Conservation (phyloP, 2,797 vertebrate species). For the Loris lydekkerianus region DNA sequence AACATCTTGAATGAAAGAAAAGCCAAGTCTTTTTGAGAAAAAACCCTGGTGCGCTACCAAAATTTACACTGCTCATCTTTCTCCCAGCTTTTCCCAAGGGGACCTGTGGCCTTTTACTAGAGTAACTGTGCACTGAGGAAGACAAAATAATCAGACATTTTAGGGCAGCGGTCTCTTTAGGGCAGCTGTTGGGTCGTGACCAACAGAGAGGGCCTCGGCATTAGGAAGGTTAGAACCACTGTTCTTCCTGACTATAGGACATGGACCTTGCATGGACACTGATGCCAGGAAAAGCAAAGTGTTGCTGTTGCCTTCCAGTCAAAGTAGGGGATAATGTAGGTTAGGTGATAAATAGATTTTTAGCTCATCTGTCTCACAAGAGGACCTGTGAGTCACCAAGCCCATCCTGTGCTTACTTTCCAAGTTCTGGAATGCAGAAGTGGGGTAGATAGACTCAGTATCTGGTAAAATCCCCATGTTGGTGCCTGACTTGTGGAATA, state of each 20-base stretch:
- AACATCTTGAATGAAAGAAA: background rate
- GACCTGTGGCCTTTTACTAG: background rate
- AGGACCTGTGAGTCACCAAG: too few species aligned
- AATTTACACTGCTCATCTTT: background rate
- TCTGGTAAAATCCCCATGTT: background rate
- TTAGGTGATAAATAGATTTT: background rate
- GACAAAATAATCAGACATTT: background rate
- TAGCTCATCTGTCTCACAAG: background rate
- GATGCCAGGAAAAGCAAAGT: background rate
- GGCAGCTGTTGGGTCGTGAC: too few species aligned
- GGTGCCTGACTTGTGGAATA: background rate
- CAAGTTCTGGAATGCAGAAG: background rate
- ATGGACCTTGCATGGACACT: background rate
- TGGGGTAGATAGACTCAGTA: background rate
- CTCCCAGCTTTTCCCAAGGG: background rate
- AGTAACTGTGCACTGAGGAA: background rate
- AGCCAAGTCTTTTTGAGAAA: background rate
- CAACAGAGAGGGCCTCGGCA: too few species aligned
- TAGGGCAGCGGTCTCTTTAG: too few species aligned
- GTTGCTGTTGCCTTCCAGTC: background rate
- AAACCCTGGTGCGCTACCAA: background rate
- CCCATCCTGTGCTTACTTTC: background rate
- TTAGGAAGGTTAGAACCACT: too few species aligned
- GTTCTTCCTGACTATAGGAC: background rate
- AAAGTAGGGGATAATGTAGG: background rate